Evolutionary conservation across 2,113 vertebrate species (phyloP).

Genomic region (Festucalex cinctus): DNA sequence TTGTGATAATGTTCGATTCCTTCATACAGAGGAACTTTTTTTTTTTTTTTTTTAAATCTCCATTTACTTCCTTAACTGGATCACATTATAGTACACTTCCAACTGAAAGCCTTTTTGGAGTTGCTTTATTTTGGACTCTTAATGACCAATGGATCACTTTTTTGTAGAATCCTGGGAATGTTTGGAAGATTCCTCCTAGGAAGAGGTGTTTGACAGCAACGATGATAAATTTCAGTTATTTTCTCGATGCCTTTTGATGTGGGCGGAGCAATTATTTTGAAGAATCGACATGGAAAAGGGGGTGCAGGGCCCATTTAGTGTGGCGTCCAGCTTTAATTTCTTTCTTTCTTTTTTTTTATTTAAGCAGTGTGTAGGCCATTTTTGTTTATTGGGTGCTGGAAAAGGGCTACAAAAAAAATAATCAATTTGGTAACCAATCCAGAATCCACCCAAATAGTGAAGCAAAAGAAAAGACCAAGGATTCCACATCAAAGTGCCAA

Average conservation of each 20-base stretch:
- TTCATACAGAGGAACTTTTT: background rate
- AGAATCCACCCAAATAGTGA: background rate
- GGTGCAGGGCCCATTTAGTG: background rate
- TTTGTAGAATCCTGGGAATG: no score
- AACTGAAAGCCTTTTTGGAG: background rate
- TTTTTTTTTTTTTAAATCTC: background rate
- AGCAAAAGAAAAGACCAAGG: background rate
- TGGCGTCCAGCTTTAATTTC: background rate
- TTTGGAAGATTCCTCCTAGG: no score
- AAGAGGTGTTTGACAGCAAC: no score
- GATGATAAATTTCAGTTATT: no score
- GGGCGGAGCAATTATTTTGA: background rate
- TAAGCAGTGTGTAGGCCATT: background rate
- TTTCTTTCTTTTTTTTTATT: background rate
- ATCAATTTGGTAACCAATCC: background rate
- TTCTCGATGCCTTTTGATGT: background rate
- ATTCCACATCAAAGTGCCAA: constrained; percentile 7
- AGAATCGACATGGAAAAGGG: background rate
- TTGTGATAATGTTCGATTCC: background rate
- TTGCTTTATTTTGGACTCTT: background rate
- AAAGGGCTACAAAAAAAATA: constrained; percentile 2
- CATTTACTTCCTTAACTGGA: background rate
- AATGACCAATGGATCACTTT: background rate
- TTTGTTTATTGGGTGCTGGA: background rate
- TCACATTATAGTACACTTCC: background rate